Evolutionary conservation across 2,797 vertebrate species (phyloP), one percentile per base, ranked within the genome.

Genomic region (Alosa sapidissima): DNA sequence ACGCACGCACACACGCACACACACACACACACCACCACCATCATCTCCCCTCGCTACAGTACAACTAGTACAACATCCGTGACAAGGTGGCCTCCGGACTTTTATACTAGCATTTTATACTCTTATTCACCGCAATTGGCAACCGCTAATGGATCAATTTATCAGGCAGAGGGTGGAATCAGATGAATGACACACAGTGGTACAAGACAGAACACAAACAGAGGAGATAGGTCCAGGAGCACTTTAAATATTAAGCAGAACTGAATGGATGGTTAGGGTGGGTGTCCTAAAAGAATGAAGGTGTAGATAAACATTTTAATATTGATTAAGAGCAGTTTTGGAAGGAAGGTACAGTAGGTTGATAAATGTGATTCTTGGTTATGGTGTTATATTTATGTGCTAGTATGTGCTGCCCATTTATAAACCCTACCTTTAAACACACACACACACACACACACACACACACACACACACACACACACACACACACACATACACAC

Each of bases 1-100:
- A n/a, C 62, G 55, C 16, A 81, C 41, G 24, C 83, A 16, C 83
- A 51, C 68, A 75, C 83, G 86, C 36, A 52, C 72, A 82, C 54
- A 75, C 58, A 78, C 60, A 81, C 48, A 51, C 68, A 75, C 83
- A 72, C 7, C 16, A 45, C n/a, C 6, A 51, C 7, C 47, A 47
- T 16, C 55, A 83, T 51, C 85, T 54, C 81, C 84, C 85, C 81
- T 81, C 68, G 60, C 82, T 83, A 10, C 19, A 8, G 10, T 19
- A 3, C 58, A 41, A 65, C 41, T 28, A 47, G 36, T 68, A 48
- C 60, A 21, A 11, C 8, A 11, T 83, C 36, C 2, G 58, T 48
- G 41, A 24, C 54, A n/a, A 36, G 11, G 4, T 5, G 28, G 65
- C 33, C 65, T 14, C 1, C 28, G 10, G 65, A 1, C 65, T 55